Evolutionary conservation across 2,888 invertebrate genomes (phyloP), one percentile per base, ranked within the genome.

Genomic region (Erynnis tages): DNA sequence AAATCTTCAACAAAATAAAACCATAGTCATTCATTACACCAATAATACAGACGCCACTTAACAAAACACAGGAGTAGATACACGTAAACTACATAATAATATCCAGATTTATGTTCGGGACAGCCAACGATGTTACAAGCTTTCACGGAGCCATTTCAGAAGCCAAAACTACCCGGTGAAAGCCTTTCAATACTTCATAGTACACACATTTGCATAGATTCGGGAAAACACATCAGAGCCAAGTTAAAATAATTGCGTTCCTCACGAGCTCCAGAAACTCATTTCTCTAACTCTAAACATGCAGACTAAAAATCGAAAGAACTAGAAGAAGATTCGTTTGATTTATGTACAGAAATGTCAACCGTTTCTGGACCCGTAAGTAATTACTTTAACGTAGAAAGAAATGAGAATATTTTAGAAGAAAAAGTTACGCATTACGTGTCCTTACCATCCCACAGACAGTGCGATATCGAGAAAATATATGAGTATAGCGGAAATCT

Each of bases 401-500:
- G 63, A 75, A 64, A 71, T 67, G 58, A 66, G 60, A 69, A 52
- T 55, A 67, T 60, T 17, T 56, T 59, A 69, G 34, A 70, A 69
- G 65, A 61, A 66, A 71, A 74, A 75, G 69, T 74, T 75, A 79
- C 76, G 71, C 67, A 78, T 78, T 72, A 82, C 73, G 82, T 80
- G 83, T 79, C 77, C 82, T 84, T 84, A 86, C 84, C 83, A 80
- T 82, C 81, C 76, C 72, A 77, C 66, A 77, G 67, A 77, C 69
- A 77, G 84, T 84, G 85, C 82, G 73, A 76, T 76, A 29, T 75
- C 62, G 66, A 76, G 72, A 79, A 80, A 83, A 80, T 71, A 78
- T 67, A 79, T 78, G 72, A 80, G 67, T 78, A 81, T 70, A 77
- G 76, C 78, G 66, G 69, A 77, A 73, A 72, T 74, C 60, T 70